Evolutionary conservation across 2,888 invertebrate species (phyloP).

Genomic region (Amiota mariae): DNA sequence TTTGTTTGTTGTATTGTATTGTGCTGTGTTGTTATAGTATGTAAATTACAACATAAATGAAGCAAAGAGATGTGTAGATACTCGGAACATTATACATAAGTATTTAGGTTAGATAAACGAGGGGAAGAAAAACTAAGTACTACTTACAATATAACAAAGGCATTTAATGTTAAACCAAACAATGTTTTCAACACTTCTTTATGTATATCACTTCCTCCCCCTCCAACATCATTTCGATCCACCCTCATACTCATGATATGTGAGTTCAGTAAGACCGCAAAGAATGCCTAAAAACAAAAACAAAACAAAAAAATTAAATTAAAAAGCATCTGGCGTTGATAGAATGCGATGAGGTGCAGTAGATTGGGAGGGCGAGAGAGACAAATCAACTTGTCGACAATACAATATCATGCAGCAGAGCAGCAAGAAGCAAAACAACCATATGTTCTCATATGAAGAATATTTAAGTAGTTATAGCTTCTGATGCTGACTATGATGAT

Average conservation of each 20-base stretch:
- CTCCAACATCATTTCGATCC: conserved; percentile 17
- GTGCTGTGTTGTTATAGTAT: background rate
- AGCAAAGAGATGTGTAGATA: conserved; percentile 11
- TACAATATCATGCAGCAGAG: background rate
- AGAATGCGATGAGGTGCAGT: background rate
- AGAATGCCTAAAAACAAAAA: conserved; percentile 15
- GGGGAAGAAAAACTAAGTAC: conserved; percentile 38
- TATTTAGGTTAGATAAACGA: conserved; percentile 61
- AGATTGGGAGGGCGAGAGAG: background rate
- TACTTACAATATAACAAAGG: conserved; percentile 48
- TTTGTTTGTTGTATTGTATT: conserved; percentile 26
- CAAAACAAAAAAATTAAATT: conserved; percentile 2
- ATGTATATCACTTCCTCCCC: conserved; percentile 34
- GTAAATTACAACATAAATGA: conserved; percentile 52
- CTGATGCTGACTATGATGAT: background rate
- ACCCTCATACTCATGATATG: background rate
- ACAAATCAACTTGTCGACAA: background rate
- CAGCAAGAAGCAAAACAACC: background rate
- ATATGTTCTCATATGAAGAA: background rate
- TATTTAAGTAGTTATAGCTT: background rate
- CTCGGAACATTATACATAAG: conserved; percentile 27
- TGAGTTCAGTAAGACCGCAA: background rate
- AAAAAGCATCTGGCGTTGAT: background rate
- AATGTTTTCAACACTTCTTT: conserved; percentile 54
- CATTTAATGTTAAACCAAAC: conserved; percentile 62